Conservation (phyloP, 2,888 invertebrate genomes). For the Tenthredo notha region DNA sequence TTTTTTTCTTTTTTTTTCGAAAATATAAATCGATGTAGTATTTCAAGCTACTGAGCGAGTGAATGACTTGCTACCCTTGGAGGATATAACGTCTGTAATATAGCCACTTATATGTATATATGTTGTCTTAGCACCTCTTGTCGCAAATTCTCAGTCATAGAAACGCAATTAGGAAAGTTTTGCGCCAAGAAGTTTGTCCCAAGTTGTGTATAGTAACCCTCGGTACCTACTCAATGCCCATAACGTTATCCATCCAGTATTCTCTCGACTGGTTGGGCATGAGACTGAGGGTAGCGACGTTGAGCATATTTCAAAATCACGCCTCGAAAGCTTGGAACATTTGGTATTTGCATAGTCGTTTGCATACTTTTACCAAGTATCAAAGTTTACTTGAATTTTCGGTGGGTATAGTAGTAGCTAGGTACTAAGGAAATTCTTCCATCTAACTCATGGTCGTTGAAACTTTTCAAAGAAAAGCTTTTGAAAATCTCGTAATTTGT, state of each 20-base stretch:
- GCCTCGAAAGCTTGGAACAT: slow-evolving; percentile 36
- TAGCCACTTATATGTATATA: not conserved
- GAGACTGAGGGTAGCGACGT: not conserved
- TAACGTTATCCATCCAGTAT: not conserved
- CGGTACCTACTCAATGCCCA: not conserved
- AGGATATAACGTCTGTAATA: not conserved
- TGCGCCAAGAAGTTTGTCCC: not conserved
- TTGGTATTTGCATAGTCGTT: slow-evolving; percentile 50
- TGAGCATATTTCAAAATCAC: slow-evolving; percentile 40
- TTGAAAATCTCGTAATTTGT: slow-evolving; percentile 52
- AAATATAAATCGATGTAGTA: not conserved
- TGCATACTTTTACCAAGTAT: slow-evolving; percentile 45
- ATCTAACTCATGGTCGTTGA: slow-evolving; percentile 22
- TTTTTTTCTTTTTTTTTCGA: not conserved
- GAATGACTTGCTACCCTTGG: not conserved
- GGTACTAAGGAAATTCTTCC: slow-evolving; percentile 13
- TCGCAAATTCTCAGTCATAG: slow-evolving; percentile 10
- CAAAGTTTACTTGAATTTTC: slow-evolving; percentile 33
- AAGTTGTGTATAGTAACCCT: not conserved
- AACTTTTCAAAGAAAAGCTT: slow-evolving; percentile 42
- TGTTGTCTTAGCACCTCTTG: not conserved
- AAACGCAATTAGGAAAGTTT: slow-evolving; percentile 43
- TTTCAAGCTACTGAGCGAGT: not conserved
- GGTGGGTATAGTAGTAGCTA: not conserved
- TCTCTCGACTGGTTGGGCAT: not conserved